Base-by-base conservation (phyloP, 2,797 vertebrate genomes). In the Notolabrus celidotus region DNA sequence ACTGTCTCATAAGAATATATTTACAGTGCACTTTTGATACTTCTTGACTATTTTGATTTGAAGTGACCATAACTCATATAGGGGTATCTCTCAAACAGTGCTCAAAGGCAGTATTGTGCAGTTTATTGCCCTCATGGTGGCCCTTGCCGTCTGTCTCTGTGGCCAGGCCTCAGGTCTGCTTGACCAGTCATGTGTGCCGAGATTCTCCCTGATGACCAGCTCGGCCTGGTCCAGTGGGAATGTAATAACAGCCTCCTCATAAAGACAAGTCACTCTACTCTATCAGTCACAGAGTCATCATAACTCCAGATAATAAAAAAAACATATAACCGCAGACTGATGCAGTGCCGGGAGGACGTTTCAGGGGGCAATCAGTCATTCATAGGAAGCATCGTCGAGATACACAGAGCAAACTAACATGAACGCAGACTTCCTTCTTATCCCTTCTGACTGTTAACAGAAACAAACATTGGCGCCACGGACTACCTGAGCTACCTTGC, bases 171-270 rank as follows among this genome's bases (percentile, higher is more conserved):
- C 47, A 66, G 74, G 73, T 86, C 64, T 83, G 88, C 86, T 84
- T 88, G 89, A 79, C 58, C 82, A 71, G 75, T 79, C 89, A 90
- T 90, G 89, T 89, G 85, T 86, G 81, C 70, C 74, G 73, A 86
- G 79, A 86, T 86, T 83, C 71, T 73, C 76, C 70, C 70, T n/a
- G 73, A 87, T 86, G 77, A 74, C 74, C 69, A n/a, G 74, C 82
- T 71, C 67, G 69, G 78, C 67, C 79, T 2, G 31, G 67, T 71
- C 55, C 74, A 77, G 66, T 49, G 79, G 75, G 82, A 91, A 89
- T 86, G 84, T 80, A 92, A 89, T 89, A 93, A 91, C 75, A 83
- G 79, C 64, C 67, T 58, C 65, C 74, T 90, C 86, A 88, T 88
- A 87, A 88, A 89, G 81, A 81, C 36, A 0, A 74, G 75, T 66